Base-by-base conservation (phyloP, 2,113 vertebrate species). In the Emydura subglobosa region DNA sequence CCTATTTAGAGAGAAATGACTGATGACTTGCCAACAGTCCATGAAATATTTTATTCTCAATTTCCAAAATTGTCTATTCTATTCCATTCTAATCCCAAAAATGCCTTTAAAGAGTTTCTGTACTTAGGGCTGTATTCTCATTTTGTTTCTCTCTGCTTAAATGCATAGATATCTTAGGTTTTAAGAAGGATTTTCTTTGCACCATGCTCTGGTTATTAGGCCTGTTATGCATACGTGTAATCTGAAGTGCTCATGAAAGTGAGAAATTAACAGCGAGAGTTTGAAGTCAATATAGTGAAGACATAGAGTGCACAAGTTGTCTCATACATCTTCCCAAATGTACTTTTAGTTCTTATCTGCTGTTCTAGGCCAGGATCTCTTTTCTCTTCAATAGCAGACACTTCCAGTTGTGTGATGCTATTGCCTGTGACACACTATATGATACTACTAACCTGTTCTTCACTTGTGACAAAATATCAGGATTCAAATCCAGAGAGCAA, bases 21-120 rank as follows among this genome's bases (percentile, higher is more conserved):
- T 92, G 76, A 95, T 65, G 49, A 86, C 92, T 97, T 95, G 91
- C 80, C 49, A 95, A 44, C 57, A 87, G 50, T 96, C 85, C 94
- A 94, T 93, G 88, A 97, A 92, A 19, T 85, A 84, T 88, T 94
- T 82, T 80, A 96, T 94, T 82, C 65, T 96, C 49, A 89, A 29
- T 5, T 93, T 87, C 24, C 44, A 82, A 88, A 97, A 95, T 16
- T 49, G 83, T 93, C 86, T 95, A 42, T 51, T 51, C 50, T 51
- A 53, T 91, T 27, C 3, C 17, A 39, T 88, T 82, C 31, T 51
- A 87, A 2, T 93, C 14, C 27, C 24, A 29, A 14, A 95, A 95
- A 96, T 90, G 25, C 25, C 76, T 93, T 83, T 86, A 79, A 90
- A 94, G 51, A 51, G 25, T 68, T 94, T 85, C 2, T 21, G 83